These are phyloP conservation scores for Ellobius talpinus DNA, from an alignment of 2,113 vertebrate species.

Conservation along the genomic window DNA sequence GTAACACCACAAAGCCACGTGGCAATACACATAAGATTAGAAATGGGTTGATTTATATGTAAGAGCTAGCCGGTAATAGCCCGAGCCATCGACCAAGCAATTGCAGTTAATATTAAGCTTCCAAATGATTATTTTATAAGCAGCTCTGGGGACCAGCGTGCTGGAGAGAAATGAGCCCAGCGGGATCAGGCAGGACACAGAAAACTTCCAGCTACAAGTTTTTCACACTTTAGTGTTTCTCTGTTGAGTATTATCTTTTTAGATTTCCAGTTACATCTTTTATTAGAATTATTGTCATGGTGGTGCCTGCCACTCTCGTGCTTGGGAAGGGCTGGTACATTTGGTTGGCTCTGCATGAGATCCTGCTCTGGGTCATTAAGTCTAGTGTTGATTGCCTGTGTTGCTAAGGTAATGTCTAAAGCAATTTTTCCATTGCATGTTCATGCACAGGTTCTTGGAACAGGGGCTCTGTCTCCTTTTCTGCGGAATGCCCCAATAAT, in stretches of 20 bases:
- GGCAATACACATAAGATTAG: too few species aligned
- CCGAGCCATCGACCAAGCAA: too few species aligned
- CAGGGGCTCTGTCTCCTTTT: background rate
- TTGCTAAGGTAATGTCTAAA: background rate
- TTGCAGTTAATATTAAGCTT: too few species aligned
- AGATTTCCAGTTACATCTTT: background rate
- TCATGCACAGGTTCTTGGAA: background rate
- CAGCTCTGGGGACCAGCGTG: too few species aligned
- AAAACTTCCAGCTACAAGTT: background rate
- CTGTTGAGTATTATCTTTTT: background rate
- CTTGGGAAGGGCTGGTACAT: background rate
- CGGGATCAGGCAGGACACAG: too few species aligned
- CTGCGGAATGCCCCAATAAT: slow-evolving; percentile 21
- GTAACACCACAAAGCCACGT: too few species aligned
- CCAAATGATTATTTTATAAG: too few species aligned
- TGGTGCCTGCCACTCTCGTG: background rate
- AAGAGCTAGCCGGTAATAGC: too few species aligned
- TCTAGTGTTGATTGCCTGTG: background rate
- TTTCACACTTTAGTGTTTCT: background rate
- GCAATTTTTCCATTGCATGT: background rate
- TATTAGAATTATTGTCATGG: background rate
- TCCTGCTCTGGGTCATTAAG: background rate
- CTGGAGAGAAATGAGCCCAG: too few species aligned
- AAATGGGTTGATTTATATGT: too few species aligned
- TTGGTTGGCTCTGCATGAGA: background rate